These are phyloP conservation scores for Gortyna flavago DNA, from an alignment of 2,888 invertebrate genomes.

Conservation along the genomic window DNA sequence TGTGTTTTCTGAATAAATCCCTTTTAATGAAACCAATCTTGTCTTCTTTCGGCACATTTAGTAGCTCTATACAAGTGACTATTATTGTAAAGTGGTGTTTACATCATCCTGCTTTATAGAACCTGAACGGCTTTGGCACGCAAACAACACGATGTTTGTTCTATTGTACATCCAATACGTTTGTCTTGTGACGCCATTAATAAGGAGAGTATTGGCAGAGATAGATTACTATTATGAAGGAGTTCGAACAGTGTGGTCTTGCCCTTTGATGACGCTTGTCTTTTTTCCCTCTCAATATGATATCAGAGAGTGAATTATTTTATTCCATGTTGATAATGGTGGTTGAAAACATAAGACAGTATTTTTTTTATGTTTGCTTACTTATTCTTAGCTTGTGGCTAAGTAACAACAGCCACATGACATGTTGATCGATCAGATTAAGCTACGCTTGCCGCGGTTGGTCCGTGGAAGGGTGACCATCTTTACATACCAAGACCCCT, in stretches of 20 bases:
- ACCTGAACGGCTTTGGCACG: conserved; percentile 73
- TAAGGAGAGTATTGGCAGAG: conserved; percentile 66
- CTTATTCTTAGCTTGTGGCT: neutral
- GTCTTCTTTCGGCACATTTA: conserved; percentile 30
- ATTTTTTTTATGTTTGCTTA: neutral
- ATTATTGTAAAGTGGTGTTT: conserved; percentile 78
- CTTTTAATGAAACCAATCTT: neutral
- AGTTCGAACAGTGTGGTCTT: conserved; percentile 24
- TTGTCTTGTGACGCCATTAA: conserved; percentile 70
- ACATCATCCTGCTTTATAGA: conserved; percentile 79
- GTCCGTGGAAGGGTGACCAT: neutral
- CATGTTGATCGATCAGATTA: neutral
- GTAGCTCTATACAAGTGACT: conserved; percentile 39
- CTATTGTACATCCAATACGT: conserved; percentile 72
- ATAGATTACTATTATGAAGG: conserved; percentile 55
- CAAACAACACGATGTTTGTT: conserved; percentile 75
- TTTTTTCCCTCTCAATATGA: conserved; percentile 15
- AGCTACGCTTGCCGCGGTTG: neutral
- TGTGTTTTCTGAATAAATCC: neutral
- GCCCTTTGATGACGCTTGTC: conserved; percentile 35
- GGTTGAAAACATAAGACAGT: neutral
- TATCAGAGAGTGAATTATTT: neutral
- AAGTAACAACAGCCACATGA: neutral
- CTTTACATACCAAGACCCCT: neutral
- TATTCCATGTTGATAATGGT: neutral